Percentiles rank a stretch among this genome's conserved stretches.
phyloP scores from a whole-genome alignment of 2,797 vertebrate genomes.

The Aulostomus chinensis region DNA sequence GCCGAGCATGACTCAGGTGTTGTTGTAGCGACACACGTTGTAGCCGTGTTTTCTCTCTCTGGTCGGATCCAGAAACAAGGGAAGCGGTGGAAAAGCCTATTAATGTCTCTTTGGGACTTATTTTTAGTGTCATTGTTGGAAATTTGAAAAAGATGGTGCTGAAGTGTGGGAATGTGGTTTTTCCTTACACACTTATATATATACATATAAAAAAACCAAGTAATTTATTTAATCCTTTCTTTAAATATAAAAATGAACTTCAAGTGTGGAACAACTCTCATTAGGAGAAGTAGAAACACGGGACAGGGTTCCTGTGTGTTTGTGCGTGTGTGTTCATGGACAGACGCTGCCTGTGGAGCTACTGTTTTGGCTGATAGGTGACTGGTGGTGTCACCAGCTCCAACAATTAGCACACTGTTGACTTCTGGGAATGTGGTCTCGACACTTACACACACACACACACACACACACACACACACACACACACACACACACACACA shows the following conservation, averaged over 20 bases:
- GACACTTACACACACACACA: neutral
- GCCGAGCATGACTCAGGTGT: slow-evolving; percentile 32
- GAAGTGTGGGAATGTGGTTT: too few species aligned
- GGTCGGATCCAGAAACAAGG: slow-evolving; percentile 9
- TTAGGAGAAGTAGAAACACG: neutral
- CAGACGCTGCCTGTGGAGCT: neutral
- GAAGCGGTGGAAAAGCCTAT: neutral
- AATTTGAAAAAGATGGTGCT: neutral
- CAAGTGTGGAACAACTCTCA: too few species aligned
- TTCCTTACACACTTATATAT: too few species aligned
- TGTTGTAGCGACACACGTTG: slow-evolving; percentile 9
- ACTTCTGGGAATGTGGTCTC: slow-evolving; percentile 13
- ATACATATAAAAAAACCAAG: too few species aligned
- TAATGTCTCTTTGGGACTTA: too few species aligned
- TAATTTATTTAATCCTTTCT: too few species aligned
- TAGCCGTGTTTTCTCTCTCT: slow-evolving; percentile 8
- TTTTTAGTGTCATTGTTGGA: slow-evolving; percentile 3
- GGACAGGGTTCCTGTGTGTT: neutral
- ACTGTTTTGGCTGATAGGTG: too few species aligned
- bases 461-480: too few species aligned
- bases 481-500: too few species aligned
- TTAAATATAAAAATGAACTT: too few species aligned
- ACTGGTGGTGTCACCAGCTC: neutral
- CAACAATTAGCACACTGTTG: slow-evolving; percentile 29
- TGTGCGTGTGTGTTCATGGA: neutral